Percentiles rank a stretch among this genome's conserved stretches.
phyloP scores from a whole-genome alignment of 1,140 invertebrate species.

The Papilio machaon region DNA sequence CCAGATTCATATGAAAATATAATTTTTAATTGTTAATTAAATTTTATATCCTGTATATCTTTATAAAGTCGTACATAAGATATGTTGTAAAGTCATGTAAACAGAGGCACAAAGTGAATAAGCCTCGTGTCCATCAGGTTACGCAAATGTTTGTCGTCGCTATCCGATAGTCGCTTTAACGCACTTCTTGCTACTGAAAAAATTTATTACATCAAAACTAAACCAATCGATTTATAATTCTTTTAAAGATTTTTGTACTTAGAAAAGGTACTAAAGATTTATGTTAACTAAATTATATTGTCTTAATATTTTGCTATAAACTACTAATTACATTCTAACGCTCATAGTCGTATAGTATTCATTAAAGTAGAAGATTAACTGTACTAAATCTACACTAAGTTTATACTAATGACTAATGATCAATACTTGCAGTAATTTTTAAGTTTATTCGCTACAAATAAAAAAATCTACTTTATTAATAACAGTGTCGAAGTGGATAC shows the following conservation, averaged over 20 bases:
- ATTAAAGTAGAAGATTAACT: too few relatives aligned
- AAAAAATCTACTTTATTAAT: too few relatives aligned
- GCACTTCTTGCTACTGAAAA: background rate
- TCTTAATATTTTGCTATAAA: background rate
- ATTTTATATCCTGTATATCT: background rate
- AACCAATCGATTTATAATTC: background rate
- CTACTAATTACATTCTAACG: too few relatives aligned
- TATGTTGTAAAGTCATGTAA: slow-evolving; percentile 6
- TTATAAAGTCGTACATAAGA: background rate
- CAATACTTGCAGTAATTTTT: too few relatives aligned
- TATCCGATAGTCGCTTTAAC: background rate
- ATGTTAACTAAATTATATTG: background rate
- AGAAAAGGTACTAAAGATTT: background rate
- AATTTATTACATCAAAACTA: background rate
- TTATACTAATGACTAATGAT: too few relatives aligned
- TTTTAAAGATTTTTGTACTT: background rate
- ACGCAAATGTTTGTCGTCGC: background rate
- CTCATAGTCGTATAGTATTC: too few relatives aligned
- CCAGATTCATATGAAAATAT: too few relatives aligned
- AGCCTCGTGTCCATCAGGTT: slow-evolving; percentile 1
- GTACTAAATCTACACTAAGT: too few relatives aligned
- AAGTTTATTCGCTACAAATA: too few relatives aligned
- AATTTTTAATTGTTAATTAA: background rate
- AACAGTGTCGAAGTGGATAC: too few relatives aligned
- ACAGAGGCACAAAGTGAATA: slow-evolving; percentile 12